Base-by-base conservation (phyloP, 2,113 vertebrate genomes). In the Taxidea taxus region DNA sequence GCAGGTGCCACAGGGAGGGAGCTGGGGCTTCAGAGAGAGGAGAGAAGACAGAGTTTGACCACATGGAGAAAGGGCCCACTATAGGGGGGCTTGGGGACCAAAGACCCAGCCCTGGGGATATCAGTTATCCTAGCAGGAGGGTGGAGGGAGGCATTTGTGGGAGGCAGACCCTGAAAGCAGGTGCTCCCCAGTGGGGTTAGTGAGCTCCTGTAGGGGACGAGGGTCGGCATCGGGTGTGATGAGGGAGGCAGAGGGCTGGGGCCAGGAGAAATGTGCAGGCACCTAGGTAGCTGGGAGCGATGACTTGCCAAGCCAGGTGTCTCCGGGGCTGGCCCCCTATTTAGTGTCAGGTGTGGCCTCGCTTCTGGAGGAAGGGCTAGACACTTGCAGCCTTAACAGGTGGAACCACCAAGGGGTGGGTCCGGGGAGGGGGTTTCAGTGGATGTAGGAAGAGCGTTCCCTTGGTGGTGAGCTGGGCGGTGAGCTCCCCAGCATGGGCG, bases 201-300 rank as follows among this genome's bases (percentile, higher is more conserved):
- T 27, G 49, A 29, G 7, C 11, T 37, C 62, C 7, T 0, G 23
- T 3, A 6, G 2, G 18, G 60, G 75, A 18, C 15, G 2, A 15
- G 37, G 8, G 80, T 11, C 29, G 6, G 1, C 3, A 0, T 7
- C 25, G 0, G 54, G 21, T 0, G 27, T 23, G 42, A 27, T 0
- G 2, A 29, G 14, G 68, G 83, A 20, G 64, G 10, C 20, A 1
- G 6, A 6, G 77, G 21, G 21, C 25, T 10, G 14, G 34, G 75
- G 1, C 21, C 0, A 1, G 39, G 62, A 11, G 54, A 13, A n/a
- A 23, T 0, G 2, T 3, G 34, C 0, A 6, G 60, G n/a, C 18
- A 0, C 29, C 1, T 0, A 25, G 29, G 51, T 42, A n/a, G 58
- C 87, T 21, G 29, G 58, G 47, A 34, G 15, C 7, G 0, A 1